Evolutionary conservation across 2,113 vertebrate species (phyloP), one percentile per base, ranked within the genome.

Genomic region (Sorex fumeus): DNA sequence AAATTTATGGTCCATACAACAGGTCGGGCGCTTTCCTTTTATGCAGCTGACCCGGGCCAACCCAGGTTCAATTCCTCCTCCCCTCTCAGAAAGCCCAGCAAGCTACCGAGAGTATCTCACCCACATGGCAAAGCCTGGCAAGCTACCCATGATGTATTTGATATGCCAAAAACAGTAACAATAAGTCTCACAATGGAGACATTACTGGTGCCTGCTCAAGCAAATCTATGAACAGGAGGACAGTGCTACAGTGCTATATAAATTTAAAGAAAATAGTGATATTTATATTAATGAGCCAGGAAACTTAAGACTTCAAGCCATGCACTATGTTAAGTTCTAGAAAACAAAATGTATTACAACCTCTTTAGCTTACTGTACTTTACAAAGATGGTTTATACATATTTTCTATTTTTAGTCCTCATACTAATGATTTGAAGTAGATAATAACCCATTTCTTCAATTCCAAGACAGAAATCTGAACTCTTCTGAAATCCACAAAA

Each of bases 391-490:
- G 81, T 84, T 60, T 27, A 32, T 8, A 4, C 53, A 1, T 36
- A 47, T 66, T 87, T 83, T 66, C 13, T 75, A 16, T 78, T 66
- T 40, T 57, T 91, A 57, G 40, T 64, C 18, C 60, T 88, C n/a
- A 3, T 45, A 15, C 28, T 30, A 93, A 34, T 16, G 69, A 30
- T 64, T 13, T 72, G 57, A 82, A 13, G 2, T 47, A 83, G 19
- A 12, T 7, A 36, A n/a, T 40, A 67, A 36, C 36, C 84, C 8
- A 45, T 28, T 82, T 82, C 27, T 36, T 84, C 25, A 80, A 28
- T 64, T 76, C n/a, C 80, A 45, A 90, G 12, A 75, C 53, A n/a
- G 5, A 84, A 32, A 93, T 32, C 0, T 71, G 30, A 91, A 94
- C 69, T 72, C 57, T 80, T 84, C 40, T 32, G 13, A 89, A 76